phyloP scores from a whole-genome alignment of 2,797 vertebrate genomes.

The Pseudomugil gertrudae region DNA sequence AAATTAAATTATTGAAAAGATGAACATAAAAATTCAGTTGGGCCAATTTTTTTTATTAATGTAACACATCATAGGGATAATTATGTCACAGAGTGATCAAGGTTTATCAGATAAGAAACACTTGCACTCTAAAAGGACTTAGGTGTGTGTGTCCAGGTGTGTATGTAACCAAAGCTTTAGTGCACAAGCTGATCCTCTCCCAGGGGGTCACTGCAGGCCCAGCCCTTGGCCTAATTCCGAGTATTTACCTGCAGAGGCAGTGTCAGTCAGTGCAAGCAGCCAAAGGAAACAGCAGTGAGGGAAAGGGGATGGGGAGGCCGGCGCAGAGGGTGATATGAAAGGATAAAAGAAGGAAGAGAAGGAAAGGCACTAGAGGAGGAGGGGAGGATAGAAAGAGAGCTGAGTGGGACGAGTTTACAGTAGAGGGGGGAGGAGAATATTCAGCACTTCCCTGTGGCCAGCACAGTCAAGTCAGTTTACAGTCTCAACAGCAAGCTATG shows the following conservation, averaged over 20 bases:
- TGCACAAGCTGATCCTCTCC: conserved; percentile 56
- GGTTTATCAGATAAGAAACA: conserved; percentile 6
- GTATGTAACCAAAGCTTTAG: conserved; percentile 45
- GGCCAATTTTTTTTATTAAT: background rate
- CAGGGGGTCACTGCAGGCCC: conserved; percentile 51
- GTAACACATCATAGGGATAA: too few species aligned
- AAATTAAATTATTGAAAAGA: too few species aligned
- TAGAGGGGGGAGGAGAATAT: conserved; percentile 59
- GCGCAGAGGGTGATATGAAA: conserved; percentile 44
- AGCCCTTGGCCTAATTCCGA: conserved; percentile 74
- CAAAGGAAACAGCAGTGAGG: conserved; percentile 28
- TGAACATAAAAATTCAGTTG: too few species aligned
- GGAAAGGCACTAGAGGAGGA: conserved; percentile 24
- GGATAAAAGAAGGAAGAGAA: conserved; percentile 43
- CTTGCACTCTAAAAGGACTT: conserved; percentile 21
- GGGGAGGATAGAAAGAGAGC: conserved; percentile 42
- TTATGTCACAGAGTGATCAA: conserved; percentile 25
- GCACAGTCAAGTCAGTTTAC: conserved; percentile 53
- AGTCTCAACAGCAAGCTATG: conserved; percentile 43
- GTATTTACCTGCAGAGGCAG: conserved; percentile 77
- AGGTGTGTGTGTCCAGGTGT: conserved; percentile 11
- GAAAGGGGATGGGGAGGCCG: conserved; percentile 6
- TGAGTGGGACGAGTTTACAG: conserved; percentile 56
- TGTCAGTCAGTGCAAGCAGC: conserved; percentile 31
- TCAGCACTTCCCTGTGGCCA: conserved; percentile 63